Evolutionary conservation across 2,797 vertebrate genomes (phyloP).

Genomic region (Dendrocincla tyrannina): DNA sequence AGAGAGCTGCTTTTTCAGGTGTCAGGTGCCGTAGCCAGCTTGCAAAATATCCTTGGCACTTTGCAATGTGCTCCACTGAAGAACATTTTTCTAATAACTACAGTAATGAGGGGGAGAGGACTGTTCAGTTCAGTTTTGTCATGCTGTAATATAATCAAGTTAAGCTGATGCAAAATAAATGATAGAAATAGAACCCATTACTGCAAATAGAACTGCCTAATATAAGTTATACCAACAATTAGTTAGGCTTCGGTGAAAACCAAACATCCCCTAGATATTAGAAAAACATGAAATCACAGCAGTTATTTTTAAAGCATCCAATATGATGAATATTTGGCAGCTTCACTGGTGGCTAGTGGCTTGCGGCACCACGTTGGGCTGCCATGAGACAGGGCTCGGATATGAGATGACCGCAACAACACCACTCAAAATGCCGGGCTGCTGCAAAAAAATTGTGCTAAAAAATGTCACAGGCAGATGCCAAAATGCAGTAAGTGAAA

Average conservation of each 20-base stretch:
- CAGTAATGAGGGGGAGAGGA: constrained; percentile 15
- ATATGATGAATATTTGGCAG: constrained; percentile 48
- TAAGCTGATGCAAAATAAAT: constrained; percentile 53
- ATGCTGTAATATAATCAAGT: constrained; percentile 16
- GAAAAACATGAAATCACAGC: constrained; percentile 58
- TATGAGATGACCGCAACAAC: constrained; percentile 45
- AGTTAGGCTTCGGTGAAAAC: constrained; percentile 60
- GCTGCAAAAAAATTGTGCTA: neutral
- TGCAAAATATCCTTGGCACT: constrained; percentile 6
- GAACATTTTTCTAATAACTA: neutral
- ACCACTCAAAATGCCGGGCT: neutral
- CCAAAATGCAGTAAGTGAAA: neutral
- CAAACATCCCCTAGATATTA: constrained; percentile 57
- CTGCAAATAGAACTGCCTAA: constrained; percentile 53
- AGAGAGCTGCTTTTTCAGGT: neutral
- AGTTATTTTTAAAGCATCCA: constrained; percentile 61
- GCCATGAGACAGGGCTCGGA: neutral
- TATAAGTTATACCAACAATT: constrained; percentile 53
- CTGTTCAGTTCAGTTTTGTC: constrained; percentile 39
- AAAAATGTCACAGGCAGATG: neutral
- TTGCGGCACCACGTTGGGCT: neutral
- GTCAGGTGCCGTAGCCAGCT: neutral
- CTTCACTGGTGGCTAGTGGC: constrained; percentile 26
- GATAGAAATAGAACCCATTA: constrained; percentile 23
- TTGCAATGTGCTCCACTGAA: neutral